These are phyloP conservation scores for Agonopterix alstromeriana DNA, from an alignment of 2,888 invertebrate genomes.

Conservation along the genomic window DNA sequence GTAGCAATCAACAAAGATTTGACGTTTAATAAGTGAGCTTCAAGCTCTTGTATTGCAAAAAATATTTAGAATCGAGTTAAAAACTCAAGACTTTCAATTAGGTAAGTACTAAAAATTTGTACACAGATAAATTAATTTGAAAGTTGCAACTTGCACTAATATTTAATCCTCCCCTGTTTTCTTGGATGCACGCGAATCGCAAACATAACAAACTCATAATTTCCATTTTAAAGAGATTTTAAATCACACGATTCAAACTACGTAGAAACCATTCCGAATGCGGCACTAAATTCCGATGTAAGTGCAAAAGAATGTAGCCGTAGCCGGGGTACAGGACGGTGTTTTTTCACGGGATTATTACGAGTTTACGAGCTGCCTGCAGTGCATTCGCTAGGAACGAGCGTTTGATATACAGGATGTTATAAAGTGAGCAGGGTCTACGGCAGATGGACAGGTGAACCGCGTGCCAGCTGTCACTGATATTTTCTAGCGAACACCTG, in stretches of 20 bases:
- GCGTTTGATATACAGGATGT: constrained; percentile 12
- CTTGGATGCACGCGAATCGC: background rate
- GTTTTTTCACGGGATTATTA: constrained; percentile 24
- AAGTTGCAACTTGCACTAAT: too few species aligned
- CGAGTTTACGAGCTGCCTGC: constrained; percentile 20
- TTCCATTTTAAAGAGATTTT: constrained; percentile 1
- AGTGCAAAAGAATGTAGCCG: constrained; percentile 35
- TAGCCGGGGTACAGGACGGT: constrained; percentile 21
- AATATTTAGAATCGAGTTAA: too few species aligned
- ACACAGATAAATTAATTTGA: too few species aligned
- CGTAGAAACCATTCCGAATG: constrained; percentile 19
- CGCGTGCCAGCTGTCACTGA: constrained; percentile 45
- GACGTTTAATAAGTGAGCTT: too few species aligned
- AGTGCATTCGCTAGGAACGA: background rate
- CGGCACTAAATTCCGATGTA: constrained; percentile 25
- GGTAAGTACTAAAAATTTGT: too few species aligned
- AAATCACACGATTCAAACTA: constrained; percentile 1
- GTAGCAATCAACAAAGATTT: too few species aligned
- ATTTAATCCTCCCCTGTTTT: too few species aligned
- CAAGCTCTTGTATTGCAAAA: too few species aligned
- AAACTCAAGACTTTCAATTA: too few species aligned
- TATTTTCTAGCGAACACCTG: constrained; percentile 24
- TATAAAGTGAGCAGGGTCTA: constrained; percentile 12
- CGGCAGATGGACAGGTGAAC: constrained; percentile 50
- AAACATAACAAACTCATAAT: constrained; percentile 2